Evolutionary conservation across 2,888 invertebrate genomes (phyloP).

Genomic region (Cancer borealis): DNA sequence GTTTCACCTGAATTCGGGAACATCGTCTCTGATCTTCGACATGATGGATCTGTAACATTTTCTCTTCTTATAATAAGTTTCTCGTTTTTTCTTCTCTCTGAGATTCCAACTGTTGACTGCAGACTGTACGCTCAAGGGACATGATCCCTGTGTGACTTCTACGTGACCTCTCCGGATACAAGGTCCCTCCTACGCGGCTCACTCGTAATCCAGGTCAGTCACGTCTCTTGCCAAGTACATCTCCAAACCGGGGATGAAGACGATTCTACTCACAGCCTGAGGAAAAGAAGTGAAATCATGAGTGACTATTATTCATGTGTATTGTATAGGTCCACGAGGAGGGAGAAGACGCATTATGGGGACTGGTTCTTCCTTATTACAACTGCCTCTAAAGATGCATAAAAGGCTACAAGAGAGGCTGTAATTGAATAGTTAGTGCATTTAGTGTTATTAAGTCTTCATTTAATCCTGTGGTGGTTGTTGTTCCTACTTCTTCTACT

Average conservation of each 20-base stretch:
- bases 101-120: neutral
- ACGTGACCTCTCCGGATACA: neutral
- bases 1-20: neutral
- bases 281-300: neutral
- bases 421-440: no score
- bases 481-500: no score
- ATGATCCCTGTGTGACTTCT: neutral
- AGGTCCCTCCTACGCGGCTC: neutral
- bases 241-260: slow-evolving; percentile 70
- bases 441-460: no score
- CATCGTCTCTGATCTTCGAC: neutral
- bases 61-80: neutral
- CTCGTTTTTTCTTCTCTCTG: neutral
- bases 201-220: slow-evolving; percentile 18
- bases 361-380: neutral
- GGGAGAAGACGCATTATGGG: neutral
- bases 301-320: neutral
- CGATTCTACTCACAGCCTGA: slow-evolving; percentile 73
- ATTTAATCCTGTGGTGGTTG: no score
- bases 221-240: slow-evolving; percentile 63
- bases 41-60: neutral
- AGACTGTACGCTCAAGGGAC: neutral
- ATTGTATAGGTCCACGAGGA: neutral
- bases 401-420: no score
- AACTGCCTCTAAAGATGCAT: neutral